phyloP scores from a whole-genome alignment of 53 echinoderm and acorn worm genomes.

The Antedon mediterranea region DNA sequence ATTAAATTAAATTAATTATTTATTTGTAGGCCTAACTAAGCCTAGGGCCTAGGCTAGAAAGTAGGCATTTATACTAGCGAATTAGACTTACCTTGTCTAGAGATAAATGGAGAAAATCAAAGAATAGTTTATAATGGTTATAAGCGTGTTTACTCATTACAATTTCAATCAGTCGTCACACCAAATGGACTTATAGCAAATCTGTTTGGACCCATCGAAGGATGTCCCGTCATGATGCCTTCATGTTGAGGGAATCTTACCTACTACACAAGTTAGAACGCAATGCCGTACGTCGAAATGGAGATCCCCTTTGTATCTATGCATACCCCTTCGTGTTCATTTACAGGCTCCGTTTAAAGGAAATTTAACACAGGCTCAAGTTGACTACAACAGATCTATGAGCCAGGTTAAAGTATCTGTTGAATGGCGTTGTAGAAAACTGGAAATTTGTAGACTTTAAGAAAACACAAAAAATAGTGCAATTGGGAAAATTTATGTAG shows the following conservation, averaged over 20 bases:
- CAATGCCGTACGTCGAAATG: constrained; percentile 1
- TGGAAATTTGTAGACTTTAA: constrained; percentile 1
- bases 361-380: background rate
- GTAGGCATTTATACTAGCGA: too few relatives aligned
- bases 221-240: constrained; percentile 15
- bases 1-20: too few relatives aligned
- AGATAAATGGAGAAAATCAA: constrained; percentile 17
- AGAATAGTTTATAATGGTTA: constrained; percentile 20
- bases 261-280: constrained; percentile 4
- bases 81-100: too few relatives aligned
- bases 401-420: constrained; percentile 13
- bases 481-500: background rate
- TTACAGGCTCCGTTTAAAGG: constrained; percentile 15
- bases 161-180: constrained; percentile 14
- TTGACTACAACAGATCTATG: constrained; percentile 19
- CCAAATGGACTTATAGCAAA: constrained; percentile 22
- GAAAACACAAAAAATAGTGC: background rate
- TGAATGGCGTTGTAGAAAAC: constrained; percentile 9
- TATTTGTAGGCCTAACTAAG: too few relatives aligned
- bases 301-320: constrained; percentile 13
- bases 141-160: constrained; percentile 14
- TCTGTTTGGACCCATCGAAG: constrained; percentile 22
- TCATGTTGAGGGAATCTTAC: constrained; percentile 21
- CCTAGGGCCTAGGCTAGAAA: too few relatives aligned
- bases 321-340: constrained; percentile 15